Evolutionary conservation across 2,797 vertebrate genomes (phyloP).

Genomic region (Eidolon dupreanum): DNA sequence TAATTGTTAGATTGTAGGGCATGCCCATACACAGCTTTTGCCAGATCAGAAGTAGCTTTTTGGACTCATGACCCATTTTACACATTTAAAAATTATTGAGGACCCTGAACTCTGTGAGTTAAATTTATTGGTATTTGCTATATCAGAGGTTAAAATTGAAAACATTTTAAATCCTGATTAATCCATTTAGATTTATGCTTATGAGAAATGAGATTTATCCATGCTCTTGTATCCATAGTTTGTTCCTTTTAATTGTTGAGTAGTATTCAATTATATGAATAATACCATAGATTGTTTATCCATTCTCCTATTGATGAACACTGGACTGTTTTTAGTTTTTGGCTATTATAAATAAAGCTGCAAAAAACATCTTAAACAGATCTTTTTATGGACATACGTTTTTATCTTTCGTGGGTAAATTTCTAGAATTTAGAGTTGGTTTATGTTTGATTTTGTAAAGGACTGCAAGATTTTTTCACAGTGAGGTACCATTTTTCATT

Average conservation of each 20-base stretch:
- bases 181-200: neutral
- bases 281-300: neutral
- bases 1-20: neutral
- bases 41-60: neutral
- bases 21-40: neutral
- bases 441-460: constrained; percentile 15
- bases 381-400: neutral
- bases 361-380: neutral
- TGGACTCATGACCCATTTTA: neutral
- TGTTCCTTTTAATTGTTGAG: neutral
- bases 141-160: constrained; percentile 38
- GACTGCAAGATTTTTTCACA: neutral
- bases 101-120: neutral
- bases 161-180: neutral
- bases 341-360: neutral
- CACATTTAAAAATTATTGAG: constrained; percentile 11
- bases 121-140: neutral
- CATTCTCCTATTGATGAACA: neutral
- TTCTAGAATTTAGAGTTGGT: neutral
- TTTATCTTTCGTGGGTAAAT: neutral
- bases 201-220: neutral
- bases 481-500: neutral
- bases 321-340: neutral
- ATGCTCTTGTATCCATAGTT: neutral
- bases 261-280: neutral